Evolutionary conservation across 23 tunicate species (phyloP), one percentile per base, ranked within the genome.

Genomic region (Trididemnum nubilum): DNA sequence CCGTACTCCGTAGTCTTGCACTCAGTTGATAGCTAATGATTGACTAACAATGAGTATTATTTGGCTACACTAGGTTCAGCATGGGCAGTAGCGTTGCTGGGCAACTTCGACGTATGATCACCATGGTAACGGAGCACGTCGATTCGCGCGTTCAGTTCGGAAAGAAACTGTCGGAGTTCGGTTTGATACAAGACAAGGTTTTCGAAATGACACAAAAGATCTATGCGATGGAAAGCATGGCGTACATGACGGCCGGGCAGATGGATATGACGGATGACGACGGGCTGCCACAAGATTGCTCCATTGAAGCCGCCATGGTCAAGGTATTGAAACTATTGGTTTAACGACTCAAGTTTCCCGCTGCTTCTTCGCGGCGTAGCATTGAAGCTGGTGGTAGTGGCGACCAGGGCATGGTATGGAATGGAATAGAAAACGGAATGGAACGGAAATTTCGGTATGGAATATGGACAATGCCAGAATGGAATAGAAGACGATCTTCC

Each of bases 161-260:
- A 24, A 73, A 49, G 32, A 71, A 44, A 2, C 18, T 87, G 0
- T 3, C 58, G 3, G 92, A 87, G 31, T 87, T 83, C 65, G 75
- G 77, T 33, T 49, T 92, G 63, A 66, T 83, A 0, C 89, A 92
- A 51, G 89, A 87, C 5, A 82, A 81, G 50, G 78, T 92, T 2
- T 92, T 92, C 34, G 59, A 72, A 36, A 92, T 92, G 92, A 36
- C 78, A 1, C 27, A 32, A 58, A 65, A 72, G 3, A 77, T 60
- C 22, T 92, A 92, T 63, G 82, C 88, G 28, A 78, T 83, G 85
- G 97, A 92, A 64, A 92, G 97, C 65, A 90, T 92, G 82, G 89
- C 88, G 36, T 92, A 92, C 66, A 36, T 92, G 78, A 92, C 97
- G 12, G 88, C 88, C 36, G 97, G 97, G 18, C 91, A 92, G 24